These are phyloP conservation scores for Tethya wilhelma DNA, from an alignment of 37 sponge, comb jelly and placozoan species.

Conservation along the genomic window DNA sequence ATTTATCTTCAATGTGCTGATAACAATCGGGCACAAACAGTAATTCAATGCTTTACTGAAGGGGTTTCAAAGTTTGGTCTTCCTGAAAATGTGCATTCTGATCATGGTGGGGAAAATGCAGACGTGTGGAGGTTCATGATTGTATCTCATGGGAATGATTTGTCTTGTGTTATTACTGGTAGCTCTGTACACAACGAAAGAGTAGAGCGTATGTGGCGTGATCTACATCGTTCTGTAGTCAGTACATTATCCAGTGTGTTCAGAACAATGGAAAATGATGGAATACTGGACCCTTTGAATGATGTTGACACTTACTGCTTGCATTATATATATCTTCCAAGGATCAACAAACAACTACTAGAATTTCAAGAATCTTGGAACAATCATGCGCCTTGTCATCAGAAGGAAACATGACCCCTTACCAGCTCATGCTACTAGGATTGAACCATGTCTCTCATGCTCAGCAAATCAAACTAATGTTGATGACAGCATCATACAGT, in stretches of 20 bases:
- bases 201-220: conserved; percentile 27
- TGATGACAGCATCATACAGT: too few relatives aligned
- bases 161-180: not conserved
- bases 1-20: conserved; percentile 14
- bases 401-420: not conserved
- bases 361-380: conserved; percentile 41
- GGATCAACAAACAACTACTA: conserved; percentile 5
- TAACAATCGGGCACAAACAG: conserved; percentile 45
- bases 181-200: not conserved
- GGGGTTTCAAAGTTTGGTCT: conserved; percentile 23
- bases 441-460: too few relatives aligned
- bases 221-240: conserved; percentile 30
- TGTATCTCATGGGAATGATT: not conserved
- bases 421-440: not conserved
- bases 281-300: conserved; percentile 10
- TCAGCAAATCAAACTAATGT: too few relatives aligned
- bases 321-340: conserved; percentile 14
- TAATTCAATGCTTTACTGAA: conserved; percentile 12
- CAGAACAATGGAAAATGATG: conserved; percentile 8
- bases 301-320: conserved; percentile 27
- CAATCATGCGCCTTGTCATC: conserved; percentile 16
- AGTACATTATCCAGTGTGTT: conserved; percentile 3
- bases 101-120: conserved; percentile 51
- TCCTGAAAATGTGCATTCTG: conserved; percentile 30
- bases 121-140: conserved; percentile 53